Base-by-base conservation (phyloP, 2,888 invertebrate genomes). In the Palloptera scutellata region DNA sequence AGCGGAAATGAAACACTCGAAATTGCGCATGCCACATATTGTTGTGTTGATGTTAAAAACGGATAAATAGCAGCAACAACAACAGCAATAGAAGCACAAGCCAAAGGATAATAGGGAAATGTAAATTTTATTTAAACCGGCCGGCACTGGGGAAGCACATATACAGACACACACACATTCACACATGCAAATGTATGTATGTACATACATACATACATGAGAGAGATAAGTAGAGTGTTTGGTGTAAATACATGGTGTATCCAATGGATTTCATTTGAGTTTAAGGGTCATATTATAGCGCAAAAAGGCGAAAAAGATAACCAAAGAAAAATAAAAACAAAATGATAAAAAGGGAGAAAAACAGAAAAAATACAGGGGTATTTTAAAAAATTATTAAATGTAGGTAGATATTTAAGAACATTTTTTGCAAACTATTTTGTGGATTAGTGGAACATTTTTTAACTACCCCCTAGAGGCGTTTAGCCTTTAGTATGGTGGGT, bases 91-190 rank as follows among this genome's bases (percentile, higher is more conserved):
- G n/a, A 42, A 15, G 41, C 11, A 42, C 5, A 43, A 51, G 59
- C 57, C 61, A 41, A 57, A 61, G 66, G 66, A 66, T 66, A 66
- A 66, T 57, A 66, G 57, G 60, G 61, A 61, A 66, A 66, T 61
- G 61, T 66, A 66, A 66, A 66, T 66, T 61, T 61, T 57, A 66
- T 66, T 66, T 66, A 66, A 61, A 66, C 66, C 66, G 66, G 66
- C 66, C 66, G 66, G 66, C 55, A 19, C 43, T 55, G 55, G 20
- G 13, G 17, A 57, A 61, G 12, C 17, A 11, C 17, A 53, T 53
- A 19, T 8, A 53, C 12, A 19, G 1, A 17, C 2, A 53, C 4
- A 17, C 13, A 53, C 3, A 48, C 15, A 30, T 43, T 30, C 53
- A 60, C 41, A 66, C 43, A 66, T 13, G 17, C 20, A 60, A 40